A percentile compares a stretch with the other conserved stretches of the same genome.
Evolutionary conservation across 1,140 invertebrate species (phyloP).

Genomic region (Chironomus striatipennis): DNA sequence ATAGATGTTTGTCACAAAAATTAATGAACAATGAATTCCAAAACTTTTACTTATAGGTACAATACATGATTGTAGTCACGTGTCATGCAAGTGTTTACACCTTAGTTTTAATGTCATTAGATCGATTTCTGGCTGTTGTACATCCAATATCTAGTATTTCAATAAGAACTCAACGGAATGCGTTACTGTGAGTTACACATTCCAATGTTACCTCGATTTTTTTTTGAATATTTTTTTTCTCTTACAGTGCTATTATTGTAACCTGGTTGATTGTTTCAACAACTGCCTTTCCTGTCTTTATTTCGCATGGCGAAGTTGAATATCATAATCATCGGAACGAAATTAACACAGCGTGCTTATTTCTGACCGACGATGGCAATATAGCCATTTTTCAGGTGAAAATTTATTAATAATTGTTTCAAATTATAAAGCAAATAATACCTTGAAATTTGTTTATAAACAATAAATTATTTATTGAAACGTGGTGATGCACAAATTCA

Average conservation of each 20-base stretch:
- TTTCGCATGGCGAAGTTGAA: slow-evolving; percentile 65
- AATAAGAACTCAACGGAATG: slow-evolving; percentile 77
- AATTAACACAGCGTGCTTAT: slow-evolving; percentile 56
- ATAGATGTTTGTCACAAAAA: not conserved
- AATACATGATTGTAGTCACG: slow-evolving; percentile 78
- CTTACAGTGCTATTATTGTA: slow-evolving; percentile 59
- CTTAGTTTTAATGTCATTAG: slow-evolving; percentile 88
- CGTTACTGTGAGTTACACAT: slow-evolving; percentile 42
- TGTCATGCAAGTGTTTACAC: slow-evolving; percentile 89
- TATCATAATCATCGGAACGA: slow-evolving; percentile 51
- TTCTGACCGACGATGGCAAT: slow-evolving; percentile 54
- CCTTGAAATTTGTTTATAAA: too few relatives aligned
- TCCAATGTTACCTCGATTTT: not conserved
- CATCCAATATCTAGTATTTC: slow-evolving; percentile 88
- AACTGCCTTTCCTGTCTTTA: slow-evolving; percentile 65
- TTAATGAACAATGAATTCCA: not conserved
- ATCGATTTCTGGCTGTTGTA: slow-evolving; percentile 90
- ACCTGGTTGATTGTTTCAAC: slow-evolving; percentile 75
- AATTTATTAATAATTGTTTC: not conserved
- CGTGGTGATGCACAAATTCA: not conserved
- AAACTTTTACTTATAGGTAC: slow-evolving; percentile 48
- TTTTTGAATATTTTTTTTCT: not conserved
- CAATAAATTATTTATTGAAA: not conserved
- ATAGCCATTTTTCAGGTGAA: slow-evolving; percentile 32
- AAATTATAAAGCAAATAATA: slow-evolving; percentile 50